A percentile compares a stretch with the other conserved stretches of the same genome.
phyloP scores from a whole-genome alignment of 2,888 invertebrate genomes.

The Nemoura dubitans region DNA sequence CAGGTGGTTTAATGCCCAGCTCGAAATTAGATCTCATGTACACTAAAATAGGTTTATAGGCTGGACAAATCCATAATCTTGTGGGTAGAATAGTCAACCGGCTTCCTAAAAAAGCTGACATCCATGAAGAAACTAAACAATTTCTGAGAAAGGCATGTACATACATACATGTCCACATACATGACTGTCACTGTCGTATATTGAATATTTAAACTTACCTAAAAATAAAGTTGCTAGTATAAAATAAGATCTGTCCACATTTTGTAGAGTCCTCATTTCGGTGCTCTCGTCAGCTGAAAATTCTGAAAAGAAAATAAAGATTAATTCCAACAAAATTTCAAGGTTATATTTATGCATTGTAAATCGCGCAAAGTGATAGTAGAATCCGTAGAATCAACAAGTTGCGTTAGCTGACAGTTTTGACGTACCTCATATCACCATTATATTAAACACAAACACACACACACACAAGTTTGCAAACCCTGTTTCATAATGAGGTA shows the following conservation, averaged over 20 bases:
- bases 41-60: no score
- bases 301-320: background rate
- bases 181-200: no score
- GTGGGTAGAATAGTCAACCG: no score
- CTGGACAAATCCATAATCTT: no score
- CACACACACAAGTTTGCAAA: background rate
- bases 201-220: background rate
- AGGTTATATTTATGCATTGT: background rate
- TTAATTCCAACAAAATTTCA: background rate
- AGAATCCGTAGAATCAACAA: background rate
- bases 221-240: conserved; percentile 22
- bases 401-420: background rate
- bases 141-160: no score
- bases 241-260: background rate
- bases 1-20: no score
- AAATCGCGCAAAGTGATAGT: background rate
- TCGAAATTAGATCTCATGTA: no score
- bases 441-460: background rate
- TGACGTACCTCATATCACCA: background rate
- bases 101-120: no score
- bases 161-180: no score
- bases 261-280: background rate
- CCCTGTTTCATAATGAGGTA: background rate
- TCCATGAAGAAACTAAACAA: no score
- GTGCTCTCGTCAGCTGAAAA: background rate